phyloP scores from a whole-genome alignment of 2,797 vertebrate species.

The Nyctibius grandis region DNA sequence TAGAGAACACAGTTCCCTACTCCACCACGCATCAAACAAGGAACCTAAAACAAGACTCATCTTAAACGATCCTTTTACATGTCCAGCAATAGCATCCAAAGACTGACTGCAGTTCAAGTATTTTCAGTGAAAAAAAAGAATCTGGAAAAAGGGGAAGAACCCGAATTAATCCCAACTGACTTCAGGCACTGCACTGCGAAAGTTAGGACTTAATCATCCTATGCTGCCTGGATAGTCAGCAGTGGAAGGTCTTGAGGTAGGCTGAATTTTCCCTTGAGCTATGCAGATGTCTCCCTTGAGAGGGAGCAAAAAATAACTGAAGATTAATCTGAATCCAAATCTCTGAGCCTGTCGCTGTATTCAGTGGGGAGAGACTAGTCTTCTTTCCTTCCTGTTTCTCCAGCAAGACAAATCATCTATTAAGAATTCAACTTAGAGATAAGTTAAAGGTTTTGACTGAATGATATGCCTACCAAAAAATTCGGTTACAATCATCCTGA shows the following conservation, averaged over 20 bases:
- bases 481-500: background rate
- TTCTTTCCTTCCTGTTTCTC: background rate
- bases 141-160: background rate
- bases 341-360: background rate
- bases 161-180: background rate
- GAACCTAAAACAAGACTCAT: background rate
- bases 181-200: background rate
- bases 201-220: background rate
- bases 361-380: background rate
- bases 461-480: background rate
- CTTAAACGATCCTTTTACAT: background rate
- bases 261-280: background rate
- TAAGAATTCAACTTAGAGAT: background rate
- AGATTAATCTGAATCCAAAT: background rate
- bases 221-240: background rate
- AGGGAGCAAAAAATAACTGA: background rate
- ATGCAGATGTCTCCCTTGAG: background rate
- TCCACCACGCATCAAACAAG: background rate
- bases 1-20: background rate
- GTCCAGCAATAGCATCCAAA: background rate
- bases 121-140: background rate
- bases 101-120: background rate
- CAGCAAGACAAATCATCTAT: background rate
- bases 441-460: background rate
- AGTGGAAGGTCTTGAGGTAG: background rate